Base-by-base conservation (phyloP, 2,797 vertebrate genomes). In the Percopsis omiscomaycus region DNA sequence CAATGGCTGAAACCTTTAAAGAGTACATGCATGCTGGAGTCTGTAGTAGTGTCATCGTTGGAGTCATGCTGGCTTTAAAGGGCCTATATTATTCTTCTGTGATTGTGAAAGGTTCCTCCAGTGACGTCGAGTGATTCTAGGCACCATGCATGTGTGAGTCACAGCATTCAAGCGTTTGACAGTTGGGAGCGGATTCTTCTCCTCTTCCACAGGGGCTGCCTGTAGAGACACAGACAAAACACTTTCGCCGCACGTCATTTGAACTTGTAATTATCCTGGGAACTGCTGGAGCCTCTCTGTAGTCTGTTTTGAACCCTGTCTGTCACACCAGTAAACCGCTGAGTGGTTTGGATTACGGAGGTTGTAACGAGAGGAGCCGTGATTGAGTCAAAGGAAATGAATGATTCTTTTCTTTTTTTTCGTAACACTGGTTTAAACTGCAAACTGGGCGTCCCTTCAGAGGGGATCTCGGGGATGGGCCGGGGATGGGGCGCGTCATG, bases 1-100 rank as follows among this genome's bases (percentile, higher is more conserved):
- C 82, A 73, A 68, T 22, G 42, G 63, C 14, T 44, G 51, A 70
- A 65, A 61, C 12, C 32, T 55, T 52, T 48, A 28, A 51, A 58
- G 65, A 42, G 45, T 37, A 67, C 66, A 48, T 55, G 64, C 78
- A 78, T 76, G 83, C 80, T 64, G 54, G 47, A 12, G 56, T 61
- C 44, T 64, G 30, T 4, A 59, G 54, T 4, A 37, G 32, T 37
- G 9, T 37, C 56, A 28, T 37, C 6, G 1, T 5, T 28, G 22
- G 48, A 48, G 1, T 42, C 61, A 54, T 45, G 42, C 51, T 32
- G 52, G 28, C 55, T 57, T 16, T 13, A 13, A 4, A 4, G 30
- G 12, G 54, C n/a, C 48, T 12, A 14, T 3, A 0, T 32, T 5
- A 16, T 52, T 48, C 45, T 6, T 61, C 28, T 10, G 3, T 47